A percentile compares a stretch with the other conserved stretches of the same genome.
These are phyloP conservation scores for Netelia virgata DNA, from an alignment of 2,888 invertebrate genomes.

Conservation along the genomic window DNA sequence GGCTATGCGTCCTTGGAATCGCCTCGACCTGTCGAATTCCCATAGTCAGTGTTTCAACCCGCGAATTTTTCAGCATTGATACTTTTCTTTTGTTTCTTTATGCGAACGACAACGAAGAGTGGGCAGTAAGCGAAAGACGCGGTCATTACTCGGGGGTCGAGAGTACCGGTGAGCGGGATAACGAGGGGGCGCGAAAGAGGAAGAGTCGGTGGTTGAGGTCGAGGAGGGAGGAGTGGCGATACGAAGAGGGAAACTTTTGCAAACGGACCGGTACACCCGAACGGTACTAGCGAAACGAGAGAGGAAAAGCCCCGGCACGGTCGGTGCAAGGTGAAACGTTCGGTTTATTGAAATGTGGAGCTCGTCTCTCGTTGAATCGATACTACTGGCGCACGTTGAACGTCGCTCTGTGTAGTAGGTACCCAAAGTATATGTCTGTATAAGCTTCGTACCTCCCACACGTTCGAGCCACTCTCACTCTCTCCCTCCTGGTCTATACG, in stretches of 20 bases:
- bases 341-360: constrained; percentile 81
- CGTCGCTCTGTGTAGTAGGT: constrained; percentile 61
- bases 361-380: constrained; percentile 80
- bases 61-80: constrained; percentile 24
- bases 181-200: constrained; percentile 39
- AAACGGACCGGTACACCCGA: constrained; percentile 52
- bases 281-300: constrained; percentile 16
- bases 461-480: constrained; percentile 23
- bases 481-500: constrained; percentile 5
- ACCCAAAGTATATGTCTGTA: constrained; percentile 55
- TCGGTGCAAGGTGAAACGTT: constrained; percentile 62
- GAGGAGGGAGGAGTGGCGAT: constrained; percentile 31
- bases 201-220: background rate
- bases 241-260: constrained; percentile 62
- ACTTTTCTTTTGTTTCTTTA: constrained; percentile 35
- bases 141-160: constrained; percentile 40
- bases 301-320: constrained; percentile 52
- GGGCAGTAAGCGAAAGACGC: constrained; percentile 20
- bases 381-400: constrained; percentile 73
- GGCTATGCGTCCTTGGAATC: background rate
- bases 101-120: constrained; percentile 41
- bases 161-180: constrained; percentile 35
- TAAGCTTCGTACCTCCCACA: constrained; percentile 43
- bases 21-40: background rate
- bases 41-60: background rate